Base-by-base conservation (phyloP, 92 coral and sea anemone genomes). In the Virgularia gustaviana region DNA sequence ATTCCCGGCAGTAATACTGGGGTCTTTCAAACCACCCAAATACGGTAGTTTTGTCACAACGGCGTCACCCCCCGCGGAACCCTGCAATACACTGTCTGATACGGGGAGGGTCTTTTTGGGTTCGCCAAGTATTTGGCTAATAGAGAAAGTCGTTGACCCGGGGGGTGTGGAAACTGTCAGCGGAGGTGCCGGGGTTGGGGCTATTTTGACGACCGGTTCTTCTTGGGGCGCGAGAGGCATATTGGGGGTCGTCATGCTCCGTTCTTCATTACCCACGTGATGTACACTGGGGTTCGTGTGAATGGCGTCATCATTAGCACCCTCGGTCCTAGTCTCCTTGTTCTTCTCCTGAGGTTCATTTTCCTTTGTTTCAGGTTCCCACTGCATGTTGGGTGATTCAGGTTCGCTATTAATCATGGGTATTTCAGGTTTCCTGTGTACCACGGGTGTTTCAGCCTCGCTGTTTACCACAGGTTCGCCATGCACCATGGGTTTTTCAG, bases 401-500 rank as follows among this genome's bases (percentile, higher is more conserved):
- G 37, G 16, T 11, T 18, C 23, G 23, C 2, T 53, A 10, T 9
- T 13, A 20, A 11, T 53, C 3, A 9, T 34, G 11, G 66, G 13
- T 9, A 39, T 29, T 29, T 34, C 36, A 25, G 42, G 31, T 30
- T 34, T 34, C 66, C 43, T 33, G 19, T 39, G 15, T 34, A 43
- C 23, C 11, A 4, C 8, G 31, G 31, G 2, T 12, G 43, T 81
- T 6, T 76, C 85, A 28, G 79, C 59, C 54, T 88, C 89, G 34
- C 94, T 88, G 82, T 87, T 90, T 75, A 85, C 86, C 15, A 84
- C 96, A 19, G 81, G 73, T 58, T 84, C 47, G 45, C 28, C 28
- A n/a, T n/a, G n/a, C 0, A 90, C 96, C 85, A 83, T 89, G 85
- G 92, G 65, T 39, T 79, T 75, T 28, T 70, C 79, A 8, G 87